Evolutionary conservation across 1,140 invertebrate genomes (phyloP).

Genomic region (Drosophila mauritiana): DNA sequence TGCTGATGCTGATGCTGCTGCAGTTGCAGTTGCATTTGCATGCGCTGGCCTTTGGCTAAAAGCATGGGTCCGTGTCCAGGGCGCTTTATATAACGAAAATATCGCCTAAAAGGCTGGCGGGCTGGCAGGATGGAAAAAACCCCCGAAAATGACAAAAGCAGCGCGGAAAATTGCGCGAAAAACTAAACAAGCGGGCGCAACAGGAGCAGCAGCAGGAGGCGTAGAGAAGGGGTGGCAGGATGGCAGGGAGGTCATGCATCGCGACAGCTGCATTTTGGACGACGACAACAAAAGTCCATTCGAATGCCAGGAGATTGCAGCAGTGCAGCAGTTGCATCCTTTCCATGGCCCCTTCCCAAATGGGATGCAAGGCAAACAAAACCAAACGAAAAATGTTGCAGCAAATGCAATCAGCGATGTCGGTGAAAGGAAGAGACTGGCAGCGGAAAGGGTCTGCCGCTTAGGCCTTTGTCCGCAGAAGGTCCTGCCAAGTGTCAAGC

Average conservation of each 20-base stretch:
- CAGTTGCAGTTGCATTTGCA: conserved; percentile 68
- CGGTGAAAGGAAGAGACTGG: conserved; percentile 2
- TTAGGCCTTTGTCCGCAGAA: conserved; percentile 39
- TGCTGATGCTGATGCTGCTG: conserved; percentile 66
- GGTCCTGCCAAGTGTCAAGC: conserved; percentile 53
- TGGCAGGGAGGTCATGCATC: conserved; percentile 6
- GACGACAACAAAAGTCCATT: conserved; percentile 71
- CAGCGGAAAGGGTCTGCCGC: neutral
- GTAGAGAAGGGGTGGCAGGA: no score
- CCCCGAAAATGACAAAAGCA: conserved; percentile 70
- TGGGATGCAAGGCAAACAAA: conserved; percentile 27
- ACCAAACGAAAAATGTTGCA: conserved; percentile 51
- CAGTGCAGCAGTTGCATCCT: conserved; percentile 56
- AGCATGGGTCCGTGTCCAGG: conserved; percentile 42
- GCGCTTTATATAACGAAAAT: conserved; percentile 62
- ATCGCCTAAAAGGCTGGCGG: conserved; percentile 26
- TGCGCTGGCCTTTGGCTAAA: conserved; percentile 60
- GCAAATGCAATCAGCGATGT: conserved; percentile 60
- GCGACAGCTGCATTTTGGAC: conserved; percentile 63
- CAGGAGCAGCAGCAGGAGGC: neutral
- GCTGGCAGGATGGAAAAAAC: conserved; percentile 28
- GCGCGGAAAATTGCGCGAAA: conserved; percentile 81
- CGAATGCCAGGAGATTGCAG: conserved; percentile 43
- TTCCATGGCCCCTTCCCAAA: no score
- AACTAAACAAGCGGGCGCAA: conserved; percentile 65